A percentile compares a stretch with the other conserved stretches of the same genome.
Conservation (phyloP, 2,113 vertebrate genomes). For the Leucoraja erinaceus region DNA sequence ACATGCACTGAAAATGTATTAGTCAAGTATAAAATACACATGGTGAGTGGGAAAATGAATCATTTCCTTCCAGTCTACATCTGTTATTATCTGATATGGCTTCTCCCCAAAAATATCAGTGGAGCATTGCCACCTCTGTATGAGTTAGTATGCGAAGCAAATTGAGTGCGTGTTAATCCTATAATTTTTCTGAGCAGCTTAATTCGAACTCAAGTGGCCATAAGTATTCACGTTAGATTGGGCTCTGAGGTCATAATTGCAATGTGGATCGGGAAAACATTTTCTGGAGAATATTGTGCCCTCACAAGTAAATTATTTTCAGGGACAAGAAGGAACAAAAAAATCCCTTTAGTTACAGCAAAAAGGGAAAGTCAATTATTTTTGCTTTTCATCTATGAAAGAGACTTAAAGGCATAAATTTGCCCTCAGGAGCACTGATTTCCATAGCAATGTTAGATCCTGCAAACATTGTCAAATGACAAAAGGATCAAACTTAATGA, state of each 20-base stretch:
- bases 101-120: too few relatives aligned
- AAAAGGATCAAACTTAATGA: neutral
- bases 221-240: neutral
- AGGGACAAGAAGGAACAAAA: neutral
- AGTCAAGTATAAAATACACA: neutral
- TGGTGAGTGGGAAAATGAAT: too few relatives aligned
- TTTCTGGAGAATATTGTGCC: neutral
- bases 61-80: too few relatives aligned
- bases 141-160: neutral
- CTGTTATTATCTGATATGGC: too few relatives aligned
- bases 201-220: neutral
- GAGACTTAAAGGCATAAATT: neutral
- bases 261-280: neutral
- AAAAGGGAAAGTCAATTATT: neutral
- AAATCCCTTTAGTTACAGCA: neutral
- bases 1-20: neutral
- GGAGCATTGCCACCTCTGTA: neutral
- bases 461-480: neutral
- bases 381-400: neutral
- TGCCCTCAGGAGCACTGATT: neutral
- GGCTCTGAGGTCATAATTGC: neutral
- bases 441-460: neutral
- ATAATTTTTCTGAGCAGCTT: neutral
- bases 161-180: neutral
- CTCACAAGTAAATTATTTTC: conserved; percentile 4